Percentiles rank a stretch among this genome's conserved stretches.
phyloP scores from a whole-genome alignment of 2,113 vertebrate genomes.

The Sphaerodactylus townsendi region DNA sequence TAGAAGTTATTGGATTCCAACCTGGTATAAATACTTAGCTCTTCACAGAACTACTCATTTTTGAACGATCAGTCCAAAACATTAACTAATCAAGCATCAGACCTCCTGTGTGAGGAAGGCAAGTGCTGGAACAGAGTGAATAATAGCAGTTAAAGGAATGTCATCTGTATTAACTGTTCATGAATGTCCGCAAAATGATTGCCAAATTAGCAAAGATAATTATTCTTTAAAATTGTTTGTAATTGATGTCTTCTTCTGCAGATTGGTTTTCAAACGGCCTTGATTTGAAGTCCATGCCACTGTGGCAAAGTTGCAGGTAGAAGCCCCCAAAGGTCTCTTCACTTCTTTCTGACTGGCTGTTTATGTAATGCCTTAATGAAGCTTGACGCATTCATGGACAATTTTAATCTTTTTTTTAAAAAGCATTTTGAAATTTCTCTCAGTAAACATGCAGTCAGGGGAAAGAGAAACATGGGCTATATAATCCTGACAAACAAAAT shows the following conservation, averaged over 20 bases:
- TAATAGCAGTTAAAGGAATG: conserved; percentile 41
- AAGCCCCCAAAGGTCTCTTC: neutral
- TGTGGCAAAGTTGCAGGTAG: conserved; percentile 9
- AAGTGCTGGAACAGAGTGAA: conserved; percentile 29
- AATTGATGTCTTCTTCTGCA: conserved; percentile 31
- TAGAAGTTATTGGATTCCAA: neutral
- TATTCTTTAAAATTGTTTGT: conserved; percentile 36
- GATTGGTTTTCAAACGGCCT: conserved; percentile 25
- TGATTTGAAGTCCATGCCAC: neutral
- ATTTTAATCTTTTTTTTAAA: neutral
- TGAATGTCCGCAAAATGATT: conserved; percentile 25
- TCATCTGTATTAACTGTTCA: conserved; percentile 52
- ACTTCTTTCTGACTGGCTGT: conserved; percentile 4
- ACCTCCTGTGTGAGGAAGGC: neutral
- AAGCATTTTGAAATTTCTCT: neutral
- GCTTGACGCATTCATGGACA: neutral
- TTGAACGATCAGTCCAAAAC: conserved; percentile 36
- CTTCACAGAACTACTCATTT: conserved; percentile 8
- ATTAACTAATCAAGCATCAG: conserved; percentile 54
- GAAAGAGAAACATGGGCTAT: neutral
- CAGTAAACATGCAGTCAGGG: neutral
- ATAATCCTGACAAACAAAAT: neutral
- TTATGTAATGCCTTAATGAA: neutral
- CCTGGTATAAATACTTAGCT: neutral
- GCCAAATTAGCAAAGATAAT: conserved; percentile 53